These are phyloP conservation scores for Lordiphosa collinella DNA, from an alignment of 1,140 invertebrate genomes.

Conservation along the genomic window DNA sequence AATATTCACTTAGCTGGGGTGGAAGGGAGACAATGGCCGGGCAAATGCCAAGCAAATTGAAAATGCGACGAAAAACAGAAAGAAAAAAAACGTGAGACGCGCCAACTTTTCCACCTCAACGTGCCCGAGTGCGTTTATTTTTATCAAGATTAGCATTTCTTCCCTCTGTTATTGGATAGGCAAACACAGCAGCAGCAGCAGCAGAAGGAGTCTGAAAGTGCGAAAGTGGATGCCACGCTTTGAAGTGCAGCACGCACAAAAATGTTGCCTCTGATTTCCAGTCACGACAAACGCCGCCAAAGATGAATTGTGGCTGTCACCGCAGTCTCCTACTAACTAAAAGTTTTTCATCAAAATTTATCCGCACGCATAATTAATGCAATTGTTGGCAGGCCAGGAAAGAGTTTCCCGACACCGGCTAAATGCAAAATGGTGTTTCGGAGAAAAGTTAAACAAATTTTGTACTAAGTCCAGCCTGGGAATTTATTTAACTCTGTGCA, in stretches of 20 bases:
- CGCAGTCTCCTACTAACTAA: conserved; percentile 27
- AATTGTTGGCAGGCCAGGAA: too few species aligned
- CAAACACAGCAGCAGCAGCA: conserved; percentile 26
- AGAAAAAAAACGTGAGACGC: conserved; percentile 38
- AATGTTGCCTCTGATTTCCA: conserved; percentile 18
- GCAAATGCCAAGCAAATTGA: conserved; percentile 75
- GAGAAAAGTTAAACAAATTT: background rate
- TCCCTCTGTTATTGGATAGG: conserved; percentile 45
- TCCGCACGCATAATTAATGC: conserved; percentile 67
- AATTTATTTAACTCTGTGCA: too few species aligned
- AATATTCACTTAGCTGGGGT: conserved; percentile 64
- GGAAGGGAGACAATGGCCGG: conserved; percentile 36
- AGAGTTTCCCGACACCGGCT: conserved; percentile 8
- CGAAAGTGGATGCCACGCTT: conserved; percentile 34
- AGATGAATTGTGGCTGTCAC: conserved; percentile 62
- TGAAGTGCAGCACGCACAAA: conserved; percentile 60
- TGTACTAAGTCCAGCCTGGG: too few species aligned
- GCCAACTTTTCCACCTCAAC: conserved; percentile 45
- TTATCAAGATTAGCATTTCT: conserved; percentile 72
- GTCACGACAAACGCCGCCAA: conserved; percentile 24
- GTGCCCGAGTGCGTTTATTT: conserved; percentile 75
- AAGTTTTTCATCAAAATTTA: conserved; percentile 33
- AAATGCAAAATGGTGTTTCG: conserved; percentile 4
- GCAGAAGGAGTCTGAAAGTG: conserved; percentile 17
- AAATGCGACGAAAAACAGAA: conserved; percentile 63